Base-by-base conservation (phyloP, 1,140 invertebrate genomes). In the Neodiprion pinetum region DNA sequence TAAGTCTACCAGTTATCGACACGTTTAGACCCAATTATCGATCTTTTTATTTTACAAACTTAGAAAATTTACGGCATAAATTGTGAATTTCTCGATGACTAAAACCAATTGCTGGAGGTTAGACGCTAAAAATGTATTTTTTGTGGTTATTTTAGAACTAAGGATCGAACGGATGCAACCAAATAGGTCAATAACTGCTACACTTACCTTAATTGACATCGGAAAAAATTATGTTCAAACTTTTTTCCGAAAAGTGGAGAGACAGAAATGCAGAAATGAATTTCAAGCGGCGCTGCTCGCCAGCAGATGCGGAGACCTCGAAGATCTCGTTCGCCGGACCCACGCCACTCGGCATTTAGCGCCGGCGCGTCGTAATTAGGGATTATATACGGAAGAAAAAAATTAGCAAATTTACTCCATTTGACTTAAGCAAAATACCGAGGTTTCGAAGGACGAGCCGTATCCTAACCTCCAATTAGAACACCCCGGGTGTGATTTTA, bases 321-420 rank as follows among this genome's bases (percentile, higher is more conserved):
- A 17, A 12, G 53, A 61, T 61, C 28, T 40, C 28, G 28, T 40
- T 40, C 5, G 28, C 28, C 5, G 28, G 28, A 40, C 28, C 53
- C 11, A 61, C 53, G 53, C 53, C 53, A 61, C 53, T 5, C 53
- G 53, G 53, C 53, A 61, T 61, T 61, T 61, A 61, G 53, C 53
- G 53, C 53, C 11, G 53, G 11, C 53, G 53, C 9, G 53, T 61
- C n/a, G 53, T 61, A 61, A 61, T 61, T 61, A 61, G n/a, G 53
- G 9, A 9, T 12, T 40, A 40, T 40, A 40, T 40, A 40, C 28
- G 53, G n/a, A 17, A 61, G n/a, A 14, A 61, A 61, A 17, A 61
- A 61, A 61, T 61, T 61, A 61, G 53, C 53, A 61, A 61, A 61
- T 61, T 61, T 61, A 61, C 53, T 61, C 53, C 53, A 61, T 61